phyloP scores from a whole-genome alignment of 2,113 vertebrate species.

The Brachyhypopomus gauderio region DNA sequence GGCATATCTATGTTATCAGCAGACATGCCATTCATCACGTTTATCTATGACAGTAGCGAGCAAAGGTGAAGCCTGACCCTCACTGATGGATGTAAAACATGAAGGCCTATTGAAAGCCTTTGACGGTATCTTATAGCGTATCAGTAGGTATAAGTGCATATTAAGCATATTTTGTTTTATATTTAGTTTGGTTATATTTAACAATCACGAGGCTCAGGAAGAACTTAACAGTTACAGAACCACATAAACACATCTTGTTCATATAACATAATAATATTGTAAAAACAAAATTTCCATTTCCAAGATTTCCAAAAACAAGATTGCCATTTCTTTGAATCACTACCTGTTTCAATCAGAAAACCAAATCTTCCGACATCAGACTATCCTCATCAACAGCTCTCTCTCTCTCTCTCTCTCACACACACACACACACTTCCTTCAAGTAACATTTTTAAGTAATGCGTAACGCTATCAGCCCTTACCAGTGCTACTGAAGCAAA shows the following conservation, averaged over 20 bases:
- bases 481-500: slow-evolving; percentile 18
- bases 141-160: no score
- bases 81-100: no score
- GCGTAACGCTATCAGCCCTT: slow-evolving; percentile 7
- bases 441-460: background rate
- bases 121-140: no score
- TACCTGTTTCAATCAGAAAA: slow-evolving; percentile 3
- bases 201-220: background rate
- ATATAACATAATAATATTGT: background rate
- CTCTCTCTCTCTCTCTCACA: background rate
- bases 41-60: no score
- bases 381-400: slow-evolving; percentile 8
- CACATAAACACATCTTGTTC: background rate
- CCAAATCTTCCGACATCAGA: background rate
- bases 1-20: no score
- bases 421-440: background rate
- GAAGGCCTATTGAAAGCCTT: no score
- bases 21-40: no score
- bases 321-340: background rate
- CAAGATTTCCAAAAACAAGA: no score
- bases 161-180: background rate
- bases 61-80: no score
- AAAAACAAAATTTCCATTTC: slow-evolving; percentile 11
- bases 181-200: background rate
- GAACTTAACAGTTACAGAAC: background rate